These are phyloP conservation scores for Drosophila takahashii DNA, from an alignment of 1,140 invertebrate genomes.

Conservation along the genomic window DNA sequence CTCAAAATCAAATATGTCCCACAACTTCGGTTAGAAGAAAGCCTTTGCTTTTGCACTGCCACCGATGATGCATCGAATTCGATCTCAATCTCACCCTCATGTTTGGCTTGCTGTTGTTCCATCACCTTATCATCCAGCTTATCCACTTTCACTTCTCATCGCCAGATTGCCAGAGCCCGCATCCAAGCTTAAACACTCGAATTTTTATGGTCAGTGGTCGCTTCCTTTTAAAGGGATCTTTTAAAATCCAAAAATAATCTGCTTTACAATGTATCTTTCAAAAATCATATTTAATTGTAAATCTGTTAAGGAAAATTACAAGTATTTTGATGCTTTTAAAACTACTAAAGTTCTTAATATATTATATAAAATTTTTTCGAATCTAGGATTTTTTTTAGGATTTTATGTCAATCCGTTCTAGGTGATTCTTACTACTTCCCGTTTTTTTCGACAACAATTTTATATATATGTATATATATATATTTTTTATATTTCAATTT, in stretches of 20 bases:
- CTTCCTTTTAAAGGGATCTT: not conserved
- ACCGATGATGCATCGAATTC: slow-evolving; percentile 16
- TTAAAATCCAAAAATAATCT: not conserved
- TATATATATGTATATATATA: no score
- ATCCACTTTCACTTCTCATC: slow-evolving; percentile 1
- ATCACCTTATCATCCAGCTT: not conserved
- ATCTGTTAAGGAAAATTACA: not conserved
- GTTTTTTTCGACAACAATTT: no score
- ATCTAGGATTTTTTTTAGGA: no score
- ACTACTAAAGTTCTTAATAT: no score
- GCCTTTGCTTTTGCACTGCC: slow-evolving; percentile 22
- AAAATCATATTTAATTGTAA: not conserved
- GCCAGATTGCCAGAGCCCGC: not conserved
- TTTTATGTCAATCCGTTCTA: no score
- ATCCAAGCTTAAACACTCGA: not conserved
- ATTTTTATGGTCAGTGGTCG: not conserved
- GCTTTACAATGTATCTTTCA: not conserved
- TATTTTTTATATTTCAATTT: no score
- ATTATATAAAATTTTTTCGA: no score
- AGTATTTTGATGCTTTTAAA: no score
- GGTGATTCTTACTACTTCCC: no score
- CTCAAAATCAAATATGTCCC: slow-evolving; percentile 28
- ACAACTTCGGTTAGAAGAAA: slow-evolving; percentile 25
- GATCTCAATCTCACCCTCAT: slow-evolving; percentile 11
- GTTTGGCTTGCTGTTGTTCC: slow-evolving; percentile 24